Evolutionary conservation across 2,113 vertebrate genomes (phyloP), one percentile per base, ranked within the genome.

Genomic region (Notarius lentiginosus): DNA sequence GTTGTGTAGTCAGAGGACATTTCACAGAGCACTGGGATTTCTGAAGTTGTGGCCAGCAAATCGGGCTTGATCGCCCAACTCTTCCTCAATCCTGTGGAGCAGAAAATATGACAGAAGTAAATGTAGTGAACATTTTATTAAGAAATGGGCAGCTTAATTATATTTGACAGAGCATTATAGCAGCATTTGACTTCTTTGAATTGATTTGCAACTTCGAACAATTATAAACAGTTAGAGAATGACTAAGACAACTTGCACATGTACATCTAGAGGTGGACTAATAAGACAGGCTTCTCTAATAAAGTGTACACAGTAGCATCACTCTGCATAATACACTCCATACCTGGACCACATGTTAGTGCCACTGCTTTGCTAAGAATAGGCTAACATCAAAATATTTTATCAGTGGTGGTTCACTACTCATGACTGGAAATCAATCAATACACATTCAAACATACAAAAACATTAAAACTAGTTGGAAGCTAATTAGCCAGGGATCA

Each of bases 41-140:
- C 97, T 97, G 91, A 99, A 99, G 94, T 99, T 99, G 89, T 99
- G 97, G 90, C 98, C 98, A 0, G 97, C 98, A 7, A 98, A 98
- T 88, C 97, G 97, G 88, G 98, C 98, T 94, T 98, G 96, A 0
- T 98, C 97, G 0, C 97, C 98, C 87, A 99, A 89, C 92, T 98
- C 97, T 90, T 99, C 98, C 91, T 99, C 98, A 82, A 99, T 99
- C 95, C 98, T 99, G 83, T 87, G 84, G 79, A 70, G 70, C 34
- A 90, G 60, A 87, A 63, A 79, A 18, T 73, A 18, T 72, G 63
- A 68, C 72, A 72, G 49, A 82, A 14, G 41, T 53, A 11, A 53
- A 11, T 53, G 51, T 24, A 5, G 1, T 75, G 8, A 75, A 18
- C 9, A 79, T 79, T 79, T 79, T 79, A 56, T 9, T 15, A 27